Evolutionary conservation across 2,888 invertebrate species (phyloP), one percentile per base, ranked within the genome.

Genomic region (Cerceris rybyensis): DNA sequence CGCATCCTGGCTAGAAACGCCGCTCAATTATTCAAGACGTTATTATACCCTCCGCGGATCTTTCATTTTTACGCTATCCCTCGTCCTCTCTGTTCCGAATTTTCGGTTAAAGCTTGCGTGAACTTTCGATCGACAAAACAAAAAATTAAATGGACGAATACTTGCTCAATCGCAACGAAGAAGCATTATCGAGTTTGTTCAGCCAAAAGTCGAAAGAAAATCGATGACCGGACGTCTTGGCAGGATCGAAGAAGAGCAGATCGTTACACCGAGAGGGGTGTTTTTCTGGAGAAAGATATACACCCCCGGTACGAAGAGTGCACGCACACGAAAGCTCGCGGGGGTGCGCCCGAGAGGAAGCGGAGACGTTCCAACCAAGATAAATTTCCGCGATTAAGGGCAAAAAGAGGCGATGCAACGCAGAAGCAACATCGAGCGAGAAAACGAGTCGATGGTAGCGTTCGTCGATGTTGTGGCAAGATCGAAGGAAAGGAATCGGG

Each of bases 331-430:
- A 13, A 13, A 9, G 54, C 43, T 52, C 59, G 68, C 16, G 41
- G 60, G 42, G 17, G 42, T 55, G 71, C 65, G 55, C 59, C 11
- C 16, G 42, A 7, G 60, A 67, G 52, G 66, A 52, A 67, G 57
- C 68, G 57, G 71, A 66, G 70, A 74, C 72, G 78, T 46, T 78
- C 77, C 84, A 87, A 89, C 87, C 85, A 86, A 88, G 88, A 89
- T 90, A 87, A 88, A 90, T 88, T 88, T 80, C 67, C 55, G 76
- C 88, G 88, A 88, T 89, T 88, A 88, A 83, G 81, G 77, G 65
- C 64, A 78, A 87, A 83, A 82, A 78, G 78, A 59, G 70, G 58
- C 42, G 72, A 43, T 49, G 57, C 17, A 41, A 14, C 46, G 28
- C 17, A 49, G 14, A 63, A 68, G 52, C 8, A 16, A 42, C 14